Evolutionary conservation across 2,797 vertebrate genomes (phyloP), one percentile per base, ranked within the genome.

Genomic region (Poecilia velifera): DNA sequence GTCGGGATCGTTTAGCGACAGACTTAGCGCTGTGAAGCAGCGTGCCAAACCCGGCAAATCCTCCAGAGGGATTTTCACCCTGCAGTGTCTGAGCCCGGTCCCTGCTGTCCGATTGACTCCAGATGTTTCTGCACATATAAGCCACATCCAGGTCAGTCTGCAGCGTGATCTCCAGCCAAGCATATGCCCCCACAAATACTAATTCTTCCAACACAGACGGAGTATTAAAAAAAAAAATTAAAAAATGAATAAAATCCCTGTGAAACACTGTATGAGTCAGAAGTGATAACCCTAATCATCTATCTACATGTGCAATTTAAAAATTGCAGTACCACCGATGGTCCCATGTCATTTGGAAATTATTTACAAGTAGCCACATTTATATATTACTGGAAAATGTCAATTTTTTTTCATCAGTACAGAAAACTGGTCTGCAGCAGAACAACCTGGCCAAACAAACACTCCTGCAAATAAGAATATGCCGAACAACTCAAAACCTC

Each of bases 21-120:
- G 84, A 88, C 89, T 94, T 90, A 91, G 74, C 36, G 46, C 77
- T 57, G 36, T 43, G 25, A 16, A 85, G 84, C 87, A 81, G 82
- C 79, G 82, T 83, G 91, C 90, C 92, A 94, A 92, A 79, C 70
- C 36, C 77, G 81, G 73, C 86, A 93, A 94, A 94, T 95, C 93
- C 88, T 87, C 82, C 83, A 76, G 43, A 85, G 84, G 86, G 92
- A 94, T 93, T 94, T 93, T 86, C 88, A 89, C 88, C 81, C 78
- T 57, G 64, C 83, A 78, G 76, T 55, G 81, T 90, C 91, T 95
- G 92, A 94, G 76, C 78, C 66, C 74, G 92, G 91, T 90, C 68
- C 68, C 68, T 89, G 72, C 89, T 53, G 81, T 89, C 86, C 91
- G 94, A 91, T 88, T 84, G 84, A 88, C 82, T 94, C 92, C 95